Evolutionary conservation across 2,797 vertebrate genomes (phyloP).

Genomic region (Chloroceryle inda): DNA sequence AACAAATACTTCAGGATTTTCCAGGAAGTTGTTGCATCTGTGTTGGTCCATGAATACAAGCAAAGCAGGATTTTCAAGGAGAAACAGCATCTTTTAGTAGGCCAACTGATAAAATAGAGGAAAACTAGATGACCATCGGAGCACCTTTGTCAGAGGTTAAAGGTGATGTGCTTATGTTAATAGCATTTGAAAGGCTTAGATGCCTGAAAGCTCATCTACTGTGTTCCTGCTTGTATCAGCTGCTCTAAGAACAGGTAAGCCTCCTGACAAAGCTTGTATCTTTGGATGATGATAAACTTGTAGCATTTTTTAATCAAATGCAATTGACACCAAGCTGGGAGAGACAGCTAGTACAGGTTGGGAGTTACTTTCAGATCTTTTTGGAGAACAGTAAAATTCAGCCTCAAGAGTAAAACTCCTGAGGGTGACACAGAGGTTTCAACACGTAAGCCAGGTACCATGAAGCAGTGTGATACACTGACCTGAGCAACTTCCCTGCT

Average conservation of each 20-base stretch:
- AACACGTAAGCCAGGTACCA: background rate
- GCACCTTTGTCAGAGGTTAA: background rate
- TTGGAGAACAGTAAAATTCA: background rate
- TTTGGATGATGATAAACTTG: background rate
- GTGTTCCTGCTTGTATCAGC: background rate
- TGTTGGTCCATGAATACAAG: background rate
- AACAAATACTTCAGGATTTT: constrained; percentile 4
- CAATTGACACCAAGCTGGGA: background rate
- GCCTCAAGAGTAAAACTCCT: background rate
- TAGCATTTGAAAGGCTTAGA: background rate
- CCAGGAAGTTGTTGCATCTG: background rate
- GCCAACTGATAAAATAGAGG: background rate
- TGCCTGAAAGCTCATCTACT: background rate
- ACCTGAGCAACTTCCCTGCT: background rate
- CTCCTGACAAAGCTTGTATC: background rate
- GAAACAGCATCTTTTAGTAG: background rate
- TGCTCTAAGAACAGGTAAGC: background rate
- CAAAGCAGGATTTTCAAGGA: background rate
- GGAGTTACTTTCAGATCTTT: background rate
- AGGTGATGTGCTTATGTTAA: background rate
- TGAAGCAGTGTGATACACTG: background rate
- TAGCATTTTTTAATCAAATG: background rate
- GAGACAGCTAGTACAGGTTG: background rate
- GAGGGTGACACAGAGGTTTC: background rate
- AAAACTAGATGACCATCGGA: background rate